A percentile compares a stretch with the other conserved stretches of the same genome.
Evolutionary conservation across 2,797 vertebrate genomes (phyloP).

Genomic region (Emys orbicularis): DNA sequence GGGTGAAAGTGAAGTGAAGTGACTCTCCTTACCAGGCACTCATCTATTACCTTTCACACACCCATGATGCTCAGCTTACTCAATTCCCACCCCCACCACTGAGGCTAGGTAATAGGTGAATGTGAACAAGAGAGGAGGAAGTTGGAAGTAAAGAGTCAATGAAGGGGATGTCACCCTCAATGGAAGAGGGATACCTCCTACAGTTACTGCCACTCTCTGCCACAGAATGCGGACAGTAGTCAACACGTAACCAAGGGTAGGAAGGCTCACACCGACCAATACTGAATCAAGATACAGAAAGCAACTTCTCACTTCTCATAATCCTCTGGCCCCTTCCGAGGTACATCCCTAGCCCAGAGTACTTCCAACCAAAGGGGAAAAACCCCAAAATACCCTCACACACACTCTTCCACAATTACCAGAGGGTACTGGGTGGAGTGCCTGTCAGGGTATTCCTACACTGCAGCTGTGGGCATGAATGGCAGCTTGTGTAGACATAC

Average conservation of each 20-base stretch:
- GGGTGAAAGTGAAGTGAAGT: not conserved
- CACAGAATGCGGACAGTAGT: not conserved
- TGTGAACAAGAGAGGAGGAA: accelerated
- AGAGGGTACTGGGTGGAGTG: not conserved
- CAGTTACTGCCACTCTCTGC: not conserved
- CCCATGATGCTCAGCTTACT: not conserved
- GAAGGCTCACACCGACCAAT: not conserved
- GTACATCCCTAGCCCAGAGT: not conserved
- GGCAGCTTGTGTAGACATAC: not conserved
- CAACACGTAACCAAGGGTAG: not conserved
- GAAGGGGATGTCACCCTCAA: not conserved
- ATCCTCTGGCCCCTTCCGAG: not conserved
- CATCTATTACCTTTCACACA: not conserved
- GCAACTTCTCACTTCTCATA: not conserved
- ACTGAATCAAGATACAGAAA: not conserved
- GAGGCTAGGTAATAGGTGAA: not conserved
- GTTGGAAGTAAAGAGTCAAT: not conserved
- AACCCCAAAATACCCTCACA: not conserved
- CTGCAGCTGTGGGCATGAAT: not conserved
- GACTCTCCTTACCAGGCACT: not conserved
- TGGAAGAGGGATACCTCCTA: not conserved
- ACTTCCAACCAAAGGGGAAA: not conserved
- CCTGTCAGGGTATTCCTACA: not conserved
- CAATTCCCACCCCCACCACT: not conserved
- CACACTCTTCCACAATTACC: not conserved